Base-by-base conservation (phyloP, 2,797 vertebrate species). In the Corythornis leucogaster region DNA sequence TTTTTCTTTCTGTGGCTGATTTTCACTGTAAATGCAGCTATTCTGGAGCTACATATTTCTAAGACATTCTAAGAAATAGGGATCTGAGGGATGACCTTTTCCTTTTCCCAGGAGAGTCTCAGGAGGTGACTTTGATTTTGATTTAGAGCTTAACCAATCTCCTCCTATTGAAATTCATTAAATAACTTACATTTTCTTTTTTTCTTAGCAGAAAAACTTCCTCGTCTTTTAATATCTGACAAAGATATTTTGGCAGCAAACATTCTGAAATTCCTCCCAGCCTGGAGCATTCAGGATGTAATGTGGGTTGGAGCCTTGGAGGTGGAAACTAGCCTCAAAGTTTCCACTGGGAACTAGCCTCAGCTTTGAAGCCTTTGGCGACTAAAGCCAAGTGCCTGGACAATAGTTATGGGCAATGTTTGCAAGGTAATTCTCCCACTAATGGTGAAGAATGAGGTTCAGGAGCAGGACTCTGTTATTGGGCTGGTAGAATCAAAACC, bases 71-170 rank as follows among this genome's bases (percentile, higher is more conserved):
- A 40, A 73, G 67, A 81, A 87, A 66, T 6, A 74, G 50, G 16
- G 38, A 89, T 74, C 43, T 1, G 15, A 67, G 68, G 53, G 28
- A 58, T 89, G 89, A 93, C 69, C 67, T 94, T 94, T 95, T 78
- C 73, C 24, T 71, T 92, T 87, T 62, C 77, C 38, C 70, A 21
- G 31, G 64, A 78, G 62, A 90, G 6, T 42, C 42, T 77, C 55
- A 9, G 75, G 67, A 77, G 16, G n/a, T 88, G 86, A 86, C 18
- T 93, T 77, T 93, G 89, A 94, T 16, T 93, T 77, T 93, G 89
- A 94, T 94, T 91, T 93, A 93, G 53, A 94, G 26, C n/a, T 53
- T 38, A n/a, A 40, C 33, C 55, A 84, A 17, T 11, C 45, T 88
- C 45, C 42, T 84, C 28, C 62, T 50, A 25, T 8, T 80, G 70